Base-by-base conservation (phyloP, 1,140 invertebrate species). In the Batillaria attramentaria region DNA sequence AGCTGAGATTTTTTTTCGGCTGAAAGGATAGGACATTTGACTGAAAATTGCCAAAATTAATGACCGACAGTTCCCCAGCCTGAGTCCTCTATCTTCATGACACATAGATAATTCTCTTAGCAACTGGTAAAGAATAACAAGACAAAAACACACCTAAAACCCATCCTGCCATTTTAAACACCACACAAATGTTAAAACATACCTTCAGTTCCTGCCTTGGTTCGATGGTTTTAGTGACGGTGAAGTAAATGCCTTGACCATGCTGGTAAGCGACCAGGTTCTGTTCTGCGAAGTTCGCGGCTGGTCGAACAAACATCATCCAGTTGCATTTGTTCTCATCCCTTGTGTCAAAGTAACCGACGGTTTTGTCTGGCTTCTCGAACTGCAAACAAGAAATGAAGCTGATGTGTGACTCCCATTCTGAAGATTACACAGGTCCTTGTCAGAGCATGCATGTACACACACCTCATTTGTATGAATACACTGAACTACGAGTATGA, bases 251-350 rank as follows among this genome's bases (percentile, higher is more conserved):
- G 66, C 88, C 85, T 18, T 83, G 69, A 10, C 84, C 84, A 72
- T 89, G 81, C 78, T 90, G 89, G 69, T 88, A 90, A 0, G 85
- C 88, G 31, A 90, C 88, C 35, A 87, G 65, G 68, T 90, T 90
- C 80, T 89, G 88, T 79, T 90, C 89, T 2, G 83, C 82, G 74
- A 82, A 88, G 33, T 75, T 87, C n/a, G 83, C 81, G 16, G 89
- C 88, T 5, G 88, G 86, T 62, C 88, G 79, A 0, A 90, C 86
- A 85, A 90, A 89, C 87, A 89, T 90, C 89, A 90, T 90, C 89
- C 89, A 90, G 81, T 90, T 90, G 80, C 88, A 90, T 62, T 84
- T 84, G 79, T 89, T 88, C 75, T 90, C 89, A 82, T 89, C 88
- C 43, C 73, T 76, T 1, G 84, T 85, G 54, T 90, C 86, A 79